Percentiles rank a stretch among this genome's conserved stretches.
These are phyloP conservation scores for Ciona savignyi DNA, from an alignment of 23 tunicate species.

Conservation along the genomic window DNA sequence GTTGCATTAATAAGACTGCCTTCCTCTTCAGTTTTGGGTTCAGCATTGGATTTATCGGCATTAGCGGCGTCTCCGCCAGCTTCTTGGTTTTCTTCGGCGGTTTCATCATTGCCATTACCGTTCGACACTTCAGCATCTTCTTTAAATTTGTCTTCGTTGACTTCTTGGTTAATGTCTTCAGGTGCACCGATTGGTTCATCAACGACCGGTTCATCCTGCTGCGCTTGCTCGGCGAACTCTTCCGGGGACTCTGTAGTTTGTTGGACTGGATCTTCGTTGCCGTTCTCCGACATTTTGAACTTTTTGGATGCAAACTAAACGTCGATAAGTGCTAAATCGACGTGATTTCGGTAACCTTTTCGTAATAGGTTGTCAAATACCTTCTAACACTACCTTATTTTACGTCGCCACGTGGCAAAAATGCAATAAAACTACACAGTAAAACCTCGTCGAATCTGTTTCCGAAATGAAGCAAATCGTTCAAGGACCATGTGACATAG, in stretches of 20 bases:
- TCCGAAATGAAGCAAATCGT: background rate
- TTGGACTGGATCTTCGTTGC: background rate
- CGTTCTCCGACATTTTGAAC: background rate
- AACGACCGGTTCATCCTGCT: background rate
- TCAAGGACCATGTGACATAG: background rate
- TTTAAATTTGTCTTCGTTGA: background rate
- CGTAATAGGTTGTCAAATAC: background rate
- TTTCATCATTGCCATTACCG: slow-evolving; percentile 3
- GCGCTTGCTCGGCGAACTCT: background rate
- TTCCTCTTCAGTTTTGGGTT: slow-evolving; percentile 26
- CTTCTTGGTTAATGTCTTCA: slow-evolving; percentile 16
- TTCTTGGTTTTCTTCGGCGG: background rate
- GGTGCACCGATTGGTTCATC: slow-evolving; percentile 4
- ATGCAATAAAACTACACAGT: background rate
- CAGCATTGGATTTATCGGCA: slow-evolving; percentile 3
- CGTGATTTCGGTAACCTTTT: background rate
- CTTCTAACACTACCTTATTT: background rate
- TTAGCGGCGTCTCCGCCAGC: slow-evolving; percentile 11
- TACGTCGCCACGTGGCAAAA: slow-evolving; percentile 2
- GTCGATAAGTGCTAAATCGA: background rate
- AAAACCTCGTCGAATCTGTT: background rate
- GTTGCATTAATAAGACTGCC: slow-evolving; percentile 53
- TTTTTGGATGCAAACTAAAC: background rate
- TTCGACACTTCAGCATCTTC: slow-evolving; percentile 4
- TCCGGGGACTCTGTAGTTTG: background rate